phyloP scores from a whole-genome alignment of 2,113 vertebrate species.

The Gadus macrocephalus region DNA sequence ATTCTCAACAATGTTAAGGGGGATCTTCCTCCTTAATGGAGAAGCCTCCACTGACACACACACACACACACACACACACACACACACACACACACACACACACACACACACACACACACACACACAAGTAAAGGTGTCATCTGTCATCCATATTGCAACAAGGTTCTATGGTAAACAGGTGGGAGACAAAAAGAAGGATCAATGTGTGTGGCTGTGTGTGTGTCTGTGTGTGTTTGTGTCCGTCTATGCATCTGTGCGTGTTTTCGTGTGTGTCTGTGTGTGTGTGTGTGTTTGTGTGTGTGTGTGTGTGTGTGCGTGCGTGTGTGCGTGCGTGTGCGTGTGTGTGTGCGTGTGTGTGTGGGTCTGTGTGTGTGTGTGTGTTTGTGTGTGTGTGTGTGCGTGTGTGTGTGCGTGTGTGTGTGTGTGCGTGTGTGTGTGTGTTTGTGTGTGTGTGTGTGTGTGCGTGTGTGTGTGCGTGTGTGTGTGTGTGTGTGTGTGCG shows the following conservation, averaged over 20 bases:
- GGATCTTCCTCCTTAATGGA: too few relatives aligned
- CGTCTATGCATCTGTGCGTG: neutral
- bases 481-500: too few relatives aligned
- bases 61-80: too few relatives aligned
- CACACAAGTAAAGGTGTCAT: constrained; percentile 18
- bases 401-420: neutral
- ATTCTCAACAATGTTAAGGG: too few relatives aligned
- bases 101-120: too few relatives aligned
- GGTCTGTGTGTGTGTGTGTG: constrained; percentile 16
- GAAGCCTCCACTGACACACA: too few relatives aligned
- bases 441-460: neutral
- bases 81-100: too few relatives aligned
- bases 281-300: constrained; percentile 16
- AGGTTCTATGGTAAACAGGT: constrained; percentile 39
- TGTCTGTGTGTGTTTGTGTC: constrained; percentile 2
- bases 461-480: too few relatives aligned
- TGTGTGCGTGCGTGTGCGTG: constrained; percentile 10
- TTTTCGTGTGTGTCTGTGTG: constrained; percentile 13
- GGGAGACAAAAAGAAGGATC: constrained; percentile 20
- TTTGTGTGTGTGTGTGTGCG: constrained; percentile 13
- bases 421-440: neutral
- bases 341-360: constrained; percentile 10
- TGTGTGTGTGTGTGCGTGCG: constrained; percentile 10
- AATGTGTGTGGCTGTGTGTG: constrained; percentile 26
- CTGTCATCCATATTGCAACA: constrained; percentile 36